Conservation (phyloP, 2,113 vertebrate genomes). For the Trochalopteron elliotii region DNA sequence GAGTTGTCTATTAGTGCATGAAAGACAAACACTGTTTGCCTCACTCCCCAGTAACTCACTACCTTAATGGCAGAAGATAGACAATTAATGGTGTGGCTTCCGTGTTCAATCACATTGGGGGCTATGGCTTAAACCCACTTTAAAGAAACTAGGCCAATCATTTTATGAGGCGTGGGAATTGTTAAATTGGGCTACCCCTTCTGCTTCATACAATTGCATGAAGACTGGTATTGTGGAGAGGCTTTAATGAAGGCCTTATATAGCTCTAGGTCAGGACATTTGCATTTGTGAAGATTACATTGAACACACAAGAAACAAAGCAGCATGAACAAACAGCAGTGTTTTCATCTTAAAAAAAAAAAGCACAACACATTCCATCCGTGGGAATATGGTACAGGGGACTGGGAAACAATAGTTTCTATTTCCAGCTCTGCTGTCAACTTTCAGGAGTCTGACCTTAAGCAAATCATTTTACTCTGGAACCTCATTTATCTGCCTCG, state of each 20-base stretch:
- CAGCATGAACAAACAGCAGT: constrained; percentile 15
- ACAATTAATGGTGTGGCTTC: constrained; percentile 32
- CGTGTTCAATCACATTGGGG: not conserved
- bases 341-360: constrained; percentile 21
- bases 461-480: constrained; percentile 57
- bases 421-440: constrained; percentile 54
- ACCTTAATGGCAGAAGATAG: not conserved
- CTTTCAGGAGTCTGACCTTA: constrained; percentile 55
- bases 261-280: constrained; percentile 51
- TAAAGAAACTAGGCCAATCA: constrained; percentile 51
- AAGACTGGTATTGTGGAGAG: not conserved
- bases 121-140: constrained; percentile 36
- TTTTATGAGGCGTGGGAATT: constrained; percentile 48
- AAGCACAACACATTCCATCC: not conserved
- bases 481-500: constrained; percentile 35
- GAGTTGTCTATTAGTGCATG: not conserved
- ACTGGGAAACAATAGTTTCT: constrained; percentile 50
- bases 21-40: not conserved
- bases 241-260: constrained; percentile 41
- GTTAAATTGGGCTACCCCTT: constrained; percentile 31
- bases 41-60: not conserved
- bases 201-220: constrained; percentile 20
- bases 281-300: constrained; percentile 51
- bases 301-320: constrained; percentile 13
- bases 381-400: constrained; percentile 35